These are phyloP conservation scores for Cheumatopsyche charites DNA, from an alignment of 1,140 invertebrate genomes.

Conservation along the genomic window DNA sequence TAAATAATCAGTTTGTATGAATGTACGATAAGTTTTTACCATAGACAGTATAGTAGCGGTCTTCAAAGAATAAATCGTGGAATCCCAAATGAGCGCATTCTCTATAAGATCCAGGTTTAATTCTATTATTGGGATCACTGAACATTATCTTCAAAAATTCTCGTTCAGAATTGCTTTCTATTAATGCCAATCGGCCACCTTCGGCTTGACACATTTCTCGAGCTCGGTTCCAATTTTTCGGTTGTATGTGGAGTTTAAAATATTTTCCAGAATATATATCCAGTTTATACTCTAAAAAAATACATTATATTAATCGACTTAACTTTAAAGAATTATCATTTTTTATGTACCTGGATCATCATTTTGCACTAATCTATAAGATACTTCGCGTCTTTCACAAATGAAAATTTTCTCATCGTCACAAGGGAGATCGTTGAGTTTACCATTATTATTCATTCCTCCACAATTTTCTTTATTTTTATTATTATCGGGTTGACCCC, in stretches of 20 bases:
- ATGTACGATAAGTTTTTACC: too few species aligned
- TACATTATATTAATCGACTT: too few species aligned
- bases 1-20: too few species aligned
- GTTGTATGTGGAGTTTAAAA: constrained; percentile 17
- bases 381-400: too few species aligned
- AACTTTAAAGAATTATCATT: too few species aligned
- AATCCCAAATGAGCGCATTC: constrained; percentile 11
- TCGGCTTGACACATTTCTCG: constrained; percentile 32
- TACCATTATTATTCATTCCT: constrained; percentile 6
- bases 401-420: background rate
- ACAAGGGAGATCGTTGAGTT: constrained; percentile 28
- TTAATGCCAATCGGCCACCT: constrained; percentile 37
- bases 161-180: too few species aligned
- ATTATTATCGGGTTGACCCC: background rate
- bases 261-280: too few species aligned
- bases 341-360: too few species aligned
- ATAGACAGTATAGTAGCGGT: constrained; percentile 6
- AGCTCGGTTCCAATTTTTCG: constrained; percentile 34
- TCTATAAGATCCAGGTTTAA: background rate
- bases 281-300: too few species aligned
- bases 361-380: too few species aligned
- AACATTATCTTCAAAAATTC: constrained; percentile 5
- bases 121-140: background rate
- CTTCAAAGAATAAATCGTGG: constrained; percentile 32
- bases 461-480: constrained; percentile 27